Base-by-base conservation (phyloP, 2,888 invertebrate species). In the Leucophenga maculata region DNA sequence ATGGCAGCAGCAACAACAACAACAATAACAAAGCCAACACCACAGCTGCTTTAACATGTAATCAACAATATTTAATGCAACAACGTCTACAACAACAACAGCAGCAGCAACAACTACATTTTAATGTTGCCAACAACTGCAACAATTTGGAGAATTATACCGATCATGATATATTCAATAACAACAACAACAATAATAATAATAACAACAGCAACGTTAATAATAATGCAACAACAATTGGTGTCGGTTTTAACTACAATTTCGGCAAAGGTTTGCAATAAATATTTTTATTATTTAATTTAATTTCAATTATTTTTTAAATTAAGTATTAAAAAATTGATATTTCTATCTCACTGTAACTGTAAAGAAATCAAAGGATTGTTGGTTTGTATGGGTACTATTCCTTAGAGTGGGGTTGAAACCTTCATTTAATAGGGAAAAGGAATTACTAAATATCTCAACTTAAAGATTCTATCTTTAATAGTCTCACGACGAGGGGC, bases 31-130 rank as follows among this genome's bases (percentile, higher is more conserved):
- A 39, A 39, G 39, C 8, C 11, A 39, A 39, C 11, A 74, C 74
- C 67, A 72, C 77, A 55, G 59, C 75, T 4, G 32, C 73, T 4
- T 68, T 85, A 67, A 83, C 83, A 69, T 86, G 86, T 32, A 86
- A 85, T 74, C 85, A 85, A 66, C 83, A 86, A 75, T 86, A 84
- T 76, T 78, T 85, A 68, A 69, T 77, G 70, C 85, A 86, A 66
- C 76, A 79, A 54, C 78, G 82, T 14, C 52, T 77, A 67, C 79
- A 83, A 18, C 80, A 77, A 9, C 82, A 76, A 1, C 73, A 75
- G 50, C 76, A 74, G 9, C 76, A 73, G n/a, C 78, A 78, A 48
- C 57, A 68, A 3, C 55, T 48, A 13, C 20, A 60, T 55, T 26
- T 75, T 31, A 67, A 62, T 69, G 74, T 31, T 50, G 70, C 59